Evolutionary conservation across 2,888 invertebrate species (phyloP).

Genomic region (Brachylomia viminalis): DNA sequence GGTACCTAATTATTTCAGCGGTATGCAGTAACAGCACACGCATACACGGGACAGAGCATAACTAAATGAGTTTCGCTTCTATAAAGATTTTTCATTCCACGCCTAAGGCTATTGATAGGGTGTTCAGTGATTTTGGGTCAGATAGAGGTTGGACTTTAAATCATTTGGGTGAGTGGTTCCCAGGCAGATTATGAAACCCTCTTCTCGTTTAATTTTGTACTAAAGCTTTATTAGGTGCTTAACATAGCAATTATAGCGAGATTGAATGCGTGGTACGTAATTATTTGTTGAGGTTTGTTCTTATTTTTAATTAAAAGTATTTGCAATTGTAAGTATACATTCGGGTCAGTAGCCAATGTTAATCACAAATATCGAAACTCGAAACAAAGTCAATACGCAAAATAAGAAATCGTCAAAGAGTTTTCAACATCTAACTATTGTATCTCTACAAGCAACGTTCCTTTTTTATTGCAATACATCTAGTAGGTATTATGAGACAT

Average conservation of each 20-base stretch:
- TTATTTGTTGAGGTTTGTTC: background rate
- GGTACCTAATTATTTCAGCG: background rate
- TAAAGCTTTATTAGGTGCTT: background rate
- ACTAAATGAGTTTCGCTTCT: no score
- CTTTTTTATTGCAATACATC: background rate
- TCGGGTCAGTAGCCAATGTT: background rate
- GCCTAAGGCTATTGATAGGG: conserved; percentile 14
- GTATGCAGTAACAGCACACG: background rate
- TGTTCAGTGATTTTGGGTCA: conserved; percentile 26
- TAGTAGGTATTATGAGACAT: background rate
- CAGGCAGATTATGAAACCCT: conserved; percentile 4
- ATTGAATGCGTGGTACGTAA: background rate
- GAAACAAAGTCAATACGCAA: background rate
- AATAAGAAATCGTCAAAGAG: background rate
- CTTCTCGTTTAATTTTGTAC: conserved; percentile 1
- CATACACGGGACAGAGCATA: no score
- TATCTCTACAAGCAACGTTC: background rate
- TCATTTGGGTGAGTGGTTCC: conserved; percentile 29
- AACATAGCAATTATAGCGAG: conserved; percentile 15
- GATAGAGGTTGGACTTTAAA: conserved; percentile 20
- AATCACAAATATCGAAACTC: background rate
- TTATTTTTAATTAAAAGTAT: conserved; percentile 27
- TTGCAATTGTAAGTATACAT: background rate
- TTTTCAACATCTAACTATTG: background rate
- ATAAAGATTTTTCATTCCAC: background rate